These are phyloP conservation scores for Oreochromis tanganicae DNA, from an alignment of 2,113 vertebrate genomes.

Conservation along the genomic window DNA sequence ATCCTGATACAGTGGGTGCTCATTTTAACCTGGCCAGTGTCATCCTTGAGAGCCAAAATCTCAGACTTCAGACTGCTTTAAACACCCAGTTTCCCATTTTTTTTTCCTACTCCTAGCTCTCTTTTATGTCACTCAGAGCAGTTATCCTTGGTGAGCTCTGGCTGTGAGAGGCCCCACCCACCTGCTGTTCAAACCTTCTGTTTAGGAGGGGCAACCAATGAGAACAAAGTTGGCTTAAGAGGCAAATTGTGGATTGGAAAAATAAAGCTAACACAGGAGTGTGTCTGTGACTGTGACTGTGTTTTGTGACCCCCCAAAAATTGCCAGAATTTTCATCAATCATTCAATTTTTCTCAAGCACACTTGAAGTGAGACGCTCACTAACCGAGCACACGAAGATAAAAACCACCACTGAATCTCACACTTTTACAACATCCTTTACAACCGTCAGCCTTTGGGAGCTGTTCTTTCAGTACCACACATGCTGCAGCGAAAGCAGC, in stretches of 20 bases:
- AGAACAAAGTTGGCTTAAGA: background rate
- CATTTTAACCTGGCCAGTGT: background rate
- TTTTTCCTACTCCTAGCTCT: background rate
- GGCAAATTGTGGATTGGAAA: background rate
- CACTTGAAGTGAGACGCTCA: background rate
- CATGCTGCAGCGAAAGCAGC: background rate
- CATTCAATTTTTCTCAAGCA: background rate
- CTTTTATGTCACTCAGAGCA: background rate
- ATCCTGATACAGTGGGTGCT: background rate
- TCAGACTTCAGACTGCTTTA: background rate
- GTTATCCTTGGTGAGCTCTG: background rate
- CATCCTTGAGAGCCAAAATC: background rate
- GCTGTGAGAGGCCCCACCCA: background rate
- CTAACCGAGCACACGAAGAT: background rate
- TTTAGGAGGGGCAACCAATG: background rate
- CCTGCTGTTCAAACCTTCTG: background rate
- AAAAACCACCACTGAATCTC: background rate
- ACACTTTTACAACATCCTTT: background rate
- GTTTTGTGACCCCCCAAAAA: background rate
- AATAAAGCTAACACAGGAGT: background rate
- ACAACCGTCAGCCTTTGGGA: background rate
- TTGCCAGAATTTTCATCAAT: background rate
- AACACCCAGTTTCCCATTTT: background rate
- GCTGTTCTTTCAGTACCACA: slow-evolving; percentile 14
- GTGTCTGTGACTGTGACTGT: background rate